Evolutionary conservation across 1,140 invertebrate genomes (phyloP), one percentile per base, ranked within the genome.

Genomic region (Trachymyrmex septentrionalis): DNA sequence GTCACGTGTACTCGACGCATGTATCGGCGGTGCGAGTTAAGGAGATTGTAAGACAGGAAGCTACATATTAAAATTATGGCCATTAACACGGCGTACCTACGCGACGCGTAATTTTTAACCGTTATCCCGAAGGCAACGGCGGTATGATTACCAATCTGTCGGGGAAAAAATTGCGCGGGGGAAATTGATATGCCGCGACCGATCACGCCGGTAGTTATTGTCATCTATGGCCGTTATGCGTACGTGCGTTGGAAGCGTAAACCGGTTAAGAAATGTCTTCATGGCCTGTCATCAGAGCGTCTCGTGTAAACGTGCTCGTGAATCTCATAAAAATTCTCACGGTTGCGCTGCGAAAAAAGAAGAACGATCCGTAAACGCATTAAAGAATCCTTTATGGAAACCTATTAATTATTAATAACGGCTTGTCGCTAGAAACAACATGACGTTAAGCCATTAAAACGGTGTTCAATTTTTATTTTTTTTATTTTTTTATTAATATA

Each of bases 201-300:
- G 55, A 87, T 76, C 63, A 57, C 86, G 57, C 75, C 34, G 86
- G 61, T 90, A 90, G 89, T 90, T 90, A 90, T 90, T 90, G 89
- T 90, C 89, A 90, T 90, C 89, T 90, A 90, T 44, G 89, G 89
- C 87, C 88, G 89, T 90, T 90, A 90, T 81, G 57, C 57, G 88
- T 90, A 90, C 89, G 89, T 90, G 89, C 82, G 72, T 24, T 88
- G 87, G 63, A 71, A 82, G 84, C 84, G 84, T 63, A 82, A 85
- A 85, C 84, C 80, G 73, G 87, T 67, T 78, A 57, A 72, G 88
- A 90, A 88, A 90, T 88, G 88, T 90, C 88, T 90, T 90, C 88
- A 90, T 90, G 88, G 84, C 63, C 71, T 86, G 87, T 90, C 88
- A 88, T 90, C 88, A 82, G 34, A 82, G 34, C 76, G 63, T 55